These are phyloP conservation scores for Peromyscus californicus DNA, from an alignment of 2,113 vertebrate species.

Conservation along the genomic window DNA sequence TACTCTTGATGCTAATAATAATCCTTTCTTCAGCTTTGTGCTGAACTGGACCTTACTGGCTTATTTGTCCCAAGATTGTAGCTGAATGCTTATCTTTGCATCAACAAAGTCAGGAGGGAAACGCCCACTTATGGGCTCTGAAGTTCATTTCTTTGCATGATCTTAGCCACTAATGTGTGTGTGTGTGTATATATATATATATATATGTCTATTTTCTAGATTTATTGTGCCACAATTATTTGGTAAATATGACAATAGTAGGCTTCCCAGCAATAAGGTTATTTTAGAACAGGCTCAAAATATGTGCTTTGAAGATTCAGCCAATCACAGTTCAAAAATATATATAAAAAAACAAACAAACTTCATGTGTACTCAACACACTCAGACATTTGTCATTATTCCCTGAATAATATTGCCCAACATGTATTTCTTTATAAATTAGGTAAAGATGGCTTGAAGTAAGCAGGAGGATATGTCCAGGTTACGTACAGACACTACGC, in stretches of 20 bases:
- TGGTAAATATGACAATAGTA: neutral
- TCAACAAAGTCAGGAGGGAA: neutral
- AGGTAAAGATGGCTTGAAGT: neutral
- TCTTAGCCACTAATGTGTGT: neutral
- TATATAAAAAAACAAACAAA: too few species aligned
- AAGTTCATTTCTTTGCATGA: neutral
- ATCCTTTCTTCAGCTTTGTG: neutral
- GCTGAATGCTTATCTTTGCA: neutral
- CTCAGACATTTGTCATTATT: neutral
- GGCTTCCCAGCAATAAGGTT: neutral
- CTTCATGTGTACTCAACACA: neutral
- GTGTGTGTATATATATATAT: too few species aligned
- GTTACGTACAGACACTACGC: neutral
- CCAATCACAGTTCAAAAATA: neutral
- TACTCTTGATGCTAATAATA: neutral
- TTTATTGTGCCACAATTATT: neutral
- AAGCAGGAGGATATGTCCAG: rapidly evolving
- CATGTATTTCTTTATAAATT: neutral
- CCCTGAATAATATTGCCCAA: too few species aligned
- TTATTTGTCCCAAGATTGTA: too few species aligned
- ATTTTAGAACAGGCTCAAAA: neutral
- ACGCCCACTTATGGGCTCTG: rapidly evolving
- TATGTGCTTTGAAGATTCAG: neutral
- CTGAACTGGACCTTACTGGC: neutral
- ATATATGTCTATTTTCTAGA: neutral